phyloP scores from a whole-genome alignment of 53 echinoderm and acorn worm genomes.

The Temnopleurus reevesii region DNA sequence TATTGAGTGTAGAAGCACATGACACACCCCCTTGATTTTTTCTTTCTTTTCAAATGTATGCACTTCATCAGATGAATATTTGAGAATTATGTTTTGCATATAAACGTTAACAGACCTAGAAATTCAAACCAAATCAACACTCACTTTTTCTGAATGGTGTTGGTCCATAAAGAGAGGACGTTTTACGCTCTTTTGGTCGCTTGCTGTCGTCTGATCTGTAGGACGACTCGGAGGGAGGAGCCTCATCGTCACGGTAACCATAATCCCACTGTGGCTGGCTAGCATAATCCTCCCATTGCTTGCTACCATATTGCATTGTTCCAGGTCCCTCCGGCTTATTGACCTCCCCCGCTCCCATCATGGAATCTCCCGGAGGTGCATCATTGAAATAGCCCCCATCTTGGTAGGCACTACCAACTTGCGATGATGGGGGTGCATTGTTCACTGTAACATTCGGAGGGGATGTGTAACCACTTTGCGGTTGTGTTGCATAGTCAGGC shows the following conservation, averaged over 20 bases:
- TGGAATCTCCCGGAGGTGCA: constrained; percentile 27
- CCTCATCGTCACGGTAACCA: constrained; percentile 9
- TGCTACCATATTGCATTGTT: background rate
- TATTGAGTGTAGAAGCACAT: no score
- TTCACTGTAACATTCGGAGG: background rate
- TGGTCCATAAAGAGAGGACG: constrained; percentile 65
- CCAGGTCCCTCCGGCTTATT: constrained; percentile 15
- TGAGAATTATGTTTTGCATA: no score
- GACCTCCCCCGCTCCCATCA: constrained; percentile 1
- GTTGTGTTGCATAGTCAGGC: constrained; percentile 33
- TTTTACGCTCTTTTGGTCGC: background rate
- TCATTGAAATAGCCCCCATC: constrained; percentile 45
- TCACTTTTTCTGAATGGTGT: constrained; percentile 71
- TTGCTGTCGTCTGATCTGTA: constrained; percentile 53
- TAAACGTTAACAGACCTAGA: no score
- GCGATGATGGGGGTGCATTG: background rate
- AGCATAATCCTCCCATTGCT: background rate
- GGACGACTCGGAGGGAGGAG: constrained; percentile 35
- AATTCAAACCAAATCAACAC: no score
- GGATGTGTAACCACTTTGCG: background rate
- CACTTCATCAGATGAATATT: no score
- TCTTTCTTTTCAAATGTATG: no score
- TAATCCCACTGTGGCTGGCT: constrained; percentile 35
- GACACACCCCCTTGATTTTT: no score
- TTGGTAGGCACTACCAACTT: constrained; percentile 4